Evolutionary conservation across 2,113 vertebrate genomes (phyloP), one percentile per base, ranked within the genome.

Genomic region (Sialia sialis): DNA sequence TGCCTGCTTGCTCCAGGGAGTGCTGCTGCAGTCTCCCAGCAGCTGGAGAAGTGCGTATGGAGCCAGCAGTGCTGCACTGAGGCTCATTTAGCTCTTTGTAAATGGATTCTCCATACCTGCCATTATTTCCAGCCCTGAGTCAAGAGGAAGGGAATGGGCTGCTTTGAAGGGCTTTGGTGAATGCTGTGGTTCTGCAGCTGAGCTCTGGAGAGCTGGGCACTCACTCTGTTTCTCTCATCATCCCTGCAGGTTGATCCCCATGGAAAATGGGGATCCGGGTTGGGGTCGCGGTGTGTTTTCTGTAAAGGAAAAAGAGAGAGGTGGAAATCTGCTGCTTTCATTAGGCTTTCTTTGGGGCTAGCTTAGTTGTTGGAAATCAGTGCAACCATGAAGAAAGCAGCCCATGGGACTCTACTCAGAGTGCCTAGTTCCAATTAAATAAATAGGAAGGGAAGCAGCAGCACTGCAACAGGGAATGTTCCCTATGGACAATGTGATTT

Each of bases 101-200:
- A 94, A 94, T 91, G 91, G 70, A 59, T 93, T 96, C 92, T 85
- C 87, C 55, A 1, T 63, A 94, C 78, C 93, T 91, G 59, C 21
- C 60, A 56, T 11, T 63, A 63, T 91, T 93, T 93, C 91, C 89
- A 95, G 84, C 23, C 26, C 23, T 21, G 29, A 69, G 20, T 49
- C 1, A 3, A 68, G 44, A 59, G 68, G 26, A 49, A 26, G 10
- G 26, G 20, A 72, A 48, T 10, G 17, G 36, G 29, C 16, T 81
- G 69, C n/a, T 72, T 90, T 3, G 1, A 46, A 84, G 55, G 46
- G 67, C 58, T 90, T 46, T 77, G 82, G 63, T 58, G 49, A 88
- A 66, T 34, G 9, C 62, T 85, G 64, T 68, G 70, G 49, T 69
- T 89, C 84, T 89, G 81, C 75, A 90, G 46, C n/a, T 69, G 41